phyloP scores from a whole-genome alignment of 2,113 vertebrate genomes.

The Leucosticte australis region DNA sequence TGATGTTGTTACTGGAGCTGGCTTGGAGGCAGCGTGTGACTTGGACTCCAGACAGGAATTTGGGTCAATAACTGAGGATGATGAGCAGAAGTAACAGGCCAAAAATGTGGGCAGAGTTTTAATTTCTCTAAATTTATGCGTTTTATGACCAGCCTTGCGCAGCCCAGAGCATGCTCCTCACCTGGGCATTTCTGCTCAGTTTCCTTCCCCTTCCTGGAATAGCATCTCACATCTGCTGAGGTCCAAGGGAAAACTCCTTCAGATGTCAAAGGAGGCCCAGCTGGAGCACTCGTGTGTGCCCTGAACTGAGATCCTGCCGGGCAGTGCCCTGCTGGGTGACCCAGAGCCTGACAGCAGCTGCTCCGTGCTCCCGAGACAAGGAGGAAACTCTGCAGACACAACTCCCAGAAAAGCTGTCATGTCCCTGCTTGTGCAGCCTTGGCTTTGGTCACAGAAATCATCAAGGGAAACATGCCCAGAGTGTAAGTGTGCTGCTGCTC shows the following conservation, averaged over 20 bases:
- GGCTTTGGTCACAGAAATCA: neutral
- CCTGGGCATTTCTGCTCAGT: rapidly evolving
- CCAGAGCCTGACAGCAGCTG: rapidly evolving
- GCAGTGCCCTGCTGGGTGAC: rapidly evolving
- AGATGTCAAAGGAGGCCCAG: neutral
- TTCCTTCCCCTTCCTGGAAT: neutral
- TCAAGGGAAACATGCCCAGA: rapidly evolving
- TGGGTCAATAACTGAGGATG: neutral
- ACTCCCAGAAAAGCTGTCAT: rapidly evolving
- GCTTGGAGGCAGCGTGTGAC: neutral
- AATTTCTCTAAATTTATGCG: neutral
- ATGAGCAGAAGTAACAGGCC: neutral
- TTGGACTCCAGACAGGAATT: conserved; percentile 32
- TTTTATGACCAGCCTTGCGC: neutral
- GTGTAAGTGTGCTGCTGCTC: neutral
- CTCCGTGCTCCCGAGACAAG: rapidly evolving
- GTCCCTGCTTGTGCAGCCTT: neutral
- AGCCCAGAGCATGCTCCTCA: rapidly evolving
- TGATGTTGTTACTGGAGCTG: conserved; percentile 29
- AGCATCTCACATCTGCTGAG: neutral
- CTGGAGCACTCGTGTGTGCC: neutral
- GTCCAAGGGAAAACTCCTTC: neutral
- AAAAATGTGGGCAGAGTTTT: neutral
- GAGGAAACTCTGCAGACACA: neutral
- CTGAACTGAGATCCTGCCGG: neutral